phyloP scores from a whole-genome alignment of 1,140 invertebrate species.

The Chrysomallon squamiferum region DNA sequence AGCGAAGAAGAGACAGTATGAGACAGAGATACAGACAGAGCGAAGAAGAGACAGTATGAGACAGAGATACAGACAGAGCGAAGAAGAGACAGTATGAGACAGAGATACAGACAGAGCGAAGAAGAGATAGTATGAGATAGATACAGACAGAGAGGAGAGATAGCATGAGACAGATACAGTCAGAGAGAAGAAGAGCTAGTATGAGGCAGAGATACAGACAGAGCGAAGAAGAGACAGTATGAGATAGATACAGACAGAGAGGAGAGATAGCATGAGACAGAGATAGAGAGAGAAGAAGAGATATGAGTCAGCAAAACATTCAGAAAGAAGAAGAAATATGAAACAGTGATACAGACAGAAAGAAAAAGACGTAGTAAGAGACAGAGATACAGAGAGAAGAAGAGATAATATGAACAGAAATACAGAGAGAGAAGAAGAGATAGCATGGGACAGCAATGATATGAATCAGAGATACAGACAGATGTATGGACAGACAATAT shows the following conservation, averaged over 20 bases:
- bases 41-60: background rate
- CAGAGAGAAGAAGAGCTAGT: background rate
- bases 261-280: background rate
- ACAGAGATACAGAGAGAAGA: conserved; percentile 7
- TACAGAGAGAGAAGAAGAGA: too few relatives aligned
- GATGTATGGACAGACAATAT: too few relatives aligned
- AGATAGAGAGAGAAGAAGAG: background rate
- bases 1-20: background rate
- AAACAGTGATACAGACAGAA: conserved; percentile 3
- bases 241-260: background rate
- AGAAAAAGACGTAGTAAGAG: background rate
- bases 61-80: background rate
- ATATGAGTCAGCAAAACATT: background rate
- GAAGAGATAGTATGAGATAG: conserved; percentile 7
- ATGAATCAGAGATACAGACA: too few relatives aligned
- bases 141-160: conserved; percentile 7
- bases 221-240: background rate
- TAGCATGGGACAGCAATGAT: too few relatives aligned
- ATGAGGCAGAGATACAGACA: background rate
- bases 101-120: background rate
- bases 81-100: background rate
- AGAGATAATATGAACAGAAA: too few relatives aligned
- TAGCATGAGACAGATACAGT: background rate
- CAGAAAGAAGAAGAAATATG: background rate
- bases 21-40: background rate